Conservation (phyloP, 2,113 vertebrate genomes). For the Leiothrix lutea region DNA sequence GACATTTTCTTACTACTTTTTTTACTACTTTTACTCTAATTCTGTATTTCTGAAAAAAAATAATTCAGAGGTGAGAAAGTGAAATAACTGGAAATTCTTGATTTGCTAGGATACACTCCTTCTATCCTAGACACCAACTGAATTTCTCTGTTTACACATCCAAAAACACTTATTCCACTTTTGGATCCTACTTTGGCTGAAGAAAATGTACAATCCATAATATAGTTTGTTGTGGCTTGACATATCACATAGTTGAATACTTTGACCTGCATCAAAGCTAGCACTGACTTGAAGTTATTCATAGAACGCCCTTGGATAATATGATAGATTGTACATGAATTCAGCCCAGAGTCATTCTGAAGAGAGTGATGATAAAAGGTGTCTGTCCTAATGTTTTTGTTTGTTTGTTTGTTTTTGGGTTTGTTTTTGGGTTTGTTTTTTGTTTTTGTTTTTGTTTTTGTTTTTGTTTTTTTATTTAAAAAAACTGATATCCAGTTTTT, state of each 20-base stretch:
- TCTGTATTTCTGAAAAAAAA: neutral
- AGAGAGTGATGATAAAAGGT: constrained; percentile 44
- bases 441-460: too few species aligned
- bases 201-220: neutral
- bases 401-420: too few species aligned
- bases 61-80: neutral
- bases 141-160: neutral
- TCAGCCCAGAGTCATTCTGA: constrained; percentile 35
- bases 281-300: constrained; percentile 52
- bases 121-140: neutral
- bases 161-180: neutral
- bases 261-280: constrained; percentile 63
- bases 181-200: neutral
- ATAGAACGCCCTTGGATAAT: constrained; percentile 64
- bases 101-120: neutral
- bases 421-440: too few species aligned
- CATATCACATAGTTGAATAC: constrained; percentile 57
- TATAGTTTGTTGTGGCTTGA: constrained; percentile 37
- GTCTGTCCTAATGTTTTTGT: neutral
- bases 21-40: neutral
- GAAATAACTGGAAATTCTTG: neutral
- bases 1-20: neutral
- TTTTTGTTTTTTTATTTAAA: neutral
- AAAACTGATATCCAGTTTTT: neutral
- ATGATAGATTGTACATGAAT: constrained; percentile 45